These are phyloP conservation scores for Aselliscus stoliczkanus DNA, from an alignment of 2,797 vertebrate genomes.

Conservation along the genomic window DNA sequence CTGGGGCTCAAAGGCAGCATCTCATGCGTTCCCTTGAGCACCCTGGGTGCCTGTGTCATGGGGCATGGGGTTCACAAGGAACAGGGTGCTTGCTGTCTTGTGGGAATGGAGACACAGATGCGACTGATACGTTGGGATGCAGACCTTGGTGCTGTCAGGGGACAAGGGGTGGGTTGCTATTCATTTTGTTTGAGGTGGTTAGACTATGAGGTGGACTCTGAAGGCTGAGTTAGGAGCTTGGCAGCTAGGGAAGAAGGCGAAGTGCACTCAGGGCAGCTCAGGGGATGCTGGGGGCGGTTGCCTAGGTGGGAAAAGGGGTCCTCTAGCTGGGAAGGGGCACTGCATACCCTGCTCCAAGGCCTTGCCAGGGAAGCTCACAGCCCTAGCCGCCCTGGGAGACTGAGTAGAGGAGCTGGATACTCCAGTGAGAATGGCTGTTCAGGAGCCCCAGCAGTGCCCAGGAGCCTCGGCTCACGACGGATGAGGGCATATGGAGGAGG, in stretches of 20 bases:
- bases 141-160: neutral
- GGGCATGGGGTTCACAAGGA: neutral
- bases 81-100: neutral
- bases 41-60: neutral
- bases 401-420: neutral
- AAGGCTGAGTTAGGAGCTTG: neutral
- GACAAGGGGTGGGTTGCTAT: neutral
- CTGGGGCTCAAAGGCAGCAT: neutral
- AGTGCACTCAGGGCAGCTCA: neutral
- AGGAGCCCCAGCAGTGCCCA: neutral
- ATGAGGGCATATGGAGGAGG: neutral
- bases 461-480: neutral
- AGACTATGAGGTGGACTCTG: neutral
- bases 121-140: neutral
- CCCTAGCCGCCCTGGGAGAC: neutral
- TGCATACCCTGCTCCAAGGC: neutral
- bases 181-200: neutral
- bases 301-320: neutral
- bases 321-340: neutral
- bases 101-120: neutral
- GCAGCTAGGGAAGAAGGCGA: neutral
- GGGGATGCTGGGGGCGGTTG: neutral
- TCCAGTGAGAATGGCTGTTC: neutral
- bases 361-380: neutral
- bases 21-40: neutral